phyloP scores from a whole-genome alignment of 2,797 vertebrate species.

The Steatocranus sp. region DNA sequence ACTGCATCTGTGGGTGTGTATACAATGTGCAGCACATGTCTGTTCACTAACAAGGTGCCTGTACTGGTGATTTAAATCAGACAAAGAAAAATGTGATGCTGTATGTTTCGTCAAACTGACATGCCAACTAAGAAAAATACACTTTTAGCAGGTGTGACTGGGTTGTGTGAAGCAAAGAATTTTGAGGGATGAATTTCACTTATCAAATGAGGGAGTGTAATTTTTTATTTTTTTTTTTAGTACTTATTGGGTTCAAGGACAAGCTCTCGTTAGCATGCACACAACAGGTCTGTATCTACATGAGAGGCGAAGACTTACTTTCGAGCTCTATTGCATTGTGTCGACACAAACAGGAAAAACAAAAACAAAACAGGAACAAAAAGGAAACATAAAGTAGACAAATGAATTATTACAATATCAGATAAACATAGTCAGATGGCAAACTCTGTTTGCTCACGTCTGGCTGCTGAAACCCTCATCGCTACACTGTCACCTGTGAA shows the following conservation, averaged over 20 bases:
- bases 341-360: conserved; percentile 81
- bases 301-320: conserved; percentile 98
- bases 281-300: conserved; percentile 88
- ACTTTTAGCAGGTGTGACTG: background rate
- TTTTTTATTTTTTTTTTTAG: conserved; percentile 65
- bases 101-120: conserved; percentile 15
- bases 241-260: conserved; percentile 86
- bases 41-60: background rate
- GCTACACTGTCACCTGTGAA: conserved; percentile 4
- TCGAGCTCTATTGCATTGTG: conserved; percentile 99
- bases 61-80: background rate
- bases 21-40: conserved; percentile 7
- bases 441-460: conserved; percentile 50
- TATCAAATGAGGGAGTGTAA: conserved; percentile 95
- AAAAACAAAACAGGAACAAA: conserved; percentile 44
- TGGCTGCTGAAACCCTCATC: conserved; percentile 51
- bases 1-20: conserved; percentile 30
- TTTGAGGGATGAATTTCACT: conserved; percentile 89
- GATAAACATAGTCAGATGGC: conserved; percentile 65
- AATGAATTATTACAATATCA: conserved; percentile 86
- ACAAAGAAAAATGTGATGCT: background rate
- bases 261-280: conserved; percentile 94
- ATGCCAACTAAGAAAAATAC: background rate
- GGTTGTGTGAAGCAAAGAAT: conserved; percentile 4
- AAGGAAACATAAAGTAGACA: conserved; percentile 98